Conservation (phyloP, 2,888 invertebrate genomes). For the Trilocha varians region DNA sequence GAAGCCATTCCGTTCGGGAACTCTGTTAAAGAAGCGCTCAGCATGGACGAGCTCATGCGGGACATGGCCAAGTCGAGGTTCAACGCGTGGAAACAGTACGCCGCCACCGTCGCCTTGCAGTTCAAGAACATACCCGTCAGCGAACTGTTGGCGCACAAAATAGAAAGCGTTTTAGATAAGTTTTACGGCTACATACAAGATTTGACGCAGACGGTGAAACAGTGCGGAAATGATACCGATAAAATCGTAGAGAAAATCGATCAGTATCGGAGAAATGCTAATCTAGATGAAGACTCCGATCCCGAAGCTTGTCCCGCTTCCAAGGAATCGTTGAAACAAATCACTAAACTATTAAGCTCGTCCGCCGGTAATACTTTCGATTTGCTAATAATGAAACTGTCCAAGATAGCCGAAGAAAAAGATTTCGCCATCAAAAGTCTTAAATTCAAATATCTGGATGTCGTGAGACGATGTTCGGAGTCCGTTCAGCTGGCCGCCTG, state of each 20-base stretch:
- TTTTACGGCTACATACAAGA: conserved; percentile 55
- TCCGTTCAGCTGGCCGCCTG: conserved; percentile 45
- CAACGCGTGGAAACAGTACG: conserved; percentile 51
- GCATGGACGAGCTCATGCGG: conserved; percentile 46
- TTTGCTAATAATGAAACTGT: conserved; percentile 49
- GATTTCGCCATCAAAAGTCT: conserved; percentile 44
- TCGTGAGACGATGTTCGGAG: conserved; percentile 45
- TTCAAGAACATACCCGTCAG: conserved; percentile 45
- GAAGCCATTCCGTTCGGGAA: conserved; percentile 51
- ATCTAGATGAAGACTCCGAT: conserved; percentile 26
- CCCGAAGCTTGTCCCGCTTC: conserved; percentile 32
- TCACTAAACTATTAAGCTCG: conserved; percentile 38
- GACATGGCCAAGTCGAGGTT: conserved; percentile 45
- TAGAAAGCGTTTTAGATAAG: conserved; percentile 50
- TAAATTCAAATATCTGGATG: conserved; percentile 54
- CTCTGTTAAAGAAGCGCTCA: conserved; percentile 50
- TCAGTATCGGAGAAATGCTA: conserved; percentile 29
- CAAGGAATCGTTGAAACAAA: conserved; percentile 44
- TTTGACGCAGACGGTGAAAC: conserved; percentile 41
- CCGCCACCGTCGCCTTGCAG: conserved; percentile 40
- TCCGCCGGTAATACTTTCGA: conserved; percentile 52
- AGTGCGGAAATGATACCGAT: conserved; percentile 33
- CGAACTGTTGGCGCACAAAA: conserved; percentile 48
- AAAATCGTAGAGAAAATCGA: conserved; percentile 48
- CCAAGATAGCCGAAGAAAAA: conserved; percentile 46